These are phyloP conservation scores for Nematopogon swammerdamellus DNA, from an alignment of 2,888 invertebrate genomes.

Conservation along the genomic window DNA sequence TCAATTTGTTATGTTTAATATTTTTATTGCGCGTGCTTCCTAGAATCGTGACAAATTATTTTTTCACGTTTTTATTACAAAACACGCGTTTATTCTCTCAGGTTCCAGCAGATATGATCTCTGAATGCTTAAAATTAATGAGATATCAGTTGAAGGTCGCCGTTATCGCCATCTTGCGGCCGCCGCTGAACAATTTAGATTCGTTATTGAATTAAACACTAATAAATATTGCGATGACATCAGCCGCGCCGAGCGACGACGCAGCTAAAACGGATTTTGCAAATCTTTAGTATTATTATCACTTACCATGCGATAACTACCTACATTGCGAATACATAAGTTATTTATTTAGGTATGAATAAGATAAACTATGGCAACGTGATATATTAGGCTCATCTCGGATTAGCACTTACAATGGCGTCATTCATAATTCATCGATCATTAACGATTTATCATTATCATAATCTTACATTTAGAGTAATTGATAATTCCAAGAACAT, in stretches of 20 bases:
- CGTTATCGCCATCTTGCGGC: not conserved
- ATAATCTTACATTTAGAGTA: too few relatives aligned
- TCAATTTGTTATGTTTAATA: too few relatives aligned
- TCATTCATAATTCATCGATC: too few relatives aligned
- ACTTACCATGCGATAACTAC: too few relatives aligned
- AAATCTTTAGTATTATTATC: not conserved
- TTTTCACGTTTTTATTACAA: not conserved
- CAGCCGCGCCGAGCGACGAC: not conserved
- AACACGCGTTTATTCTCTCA: not conserved
- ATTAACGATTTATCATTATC: too few relatives aligned
- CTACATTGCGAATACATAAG: too few relatives aligned
- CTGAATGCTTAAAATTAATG: not conserved
- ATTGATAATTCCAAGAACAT: too few relatives aligned
- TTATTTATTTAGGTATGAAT: too few relatives aligned
- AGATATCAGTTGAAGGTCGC: not conserved
- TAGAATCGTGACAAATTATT: not conserved
- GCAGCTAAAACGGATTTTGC: not conserved
- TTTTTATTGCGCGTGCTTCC: not conserved
- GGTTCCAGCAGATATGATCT: not conserved
- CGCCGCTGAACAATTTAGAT: not conserved
- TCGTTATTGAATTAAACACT: not conserved
- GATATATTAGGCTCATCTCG: too few relatives aligned
- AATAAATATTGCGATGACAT: constrained; percentile 1
- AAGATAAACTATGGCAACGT: too few relatives aligned
- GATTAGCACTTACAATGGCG: too few relatives aligned